A percentile compares a stretch with the other conserved stretches of the same genome.
Conservation (phyloP, 2,888 invertebrate species). For the Eupithecia abbreviata region DNA sequence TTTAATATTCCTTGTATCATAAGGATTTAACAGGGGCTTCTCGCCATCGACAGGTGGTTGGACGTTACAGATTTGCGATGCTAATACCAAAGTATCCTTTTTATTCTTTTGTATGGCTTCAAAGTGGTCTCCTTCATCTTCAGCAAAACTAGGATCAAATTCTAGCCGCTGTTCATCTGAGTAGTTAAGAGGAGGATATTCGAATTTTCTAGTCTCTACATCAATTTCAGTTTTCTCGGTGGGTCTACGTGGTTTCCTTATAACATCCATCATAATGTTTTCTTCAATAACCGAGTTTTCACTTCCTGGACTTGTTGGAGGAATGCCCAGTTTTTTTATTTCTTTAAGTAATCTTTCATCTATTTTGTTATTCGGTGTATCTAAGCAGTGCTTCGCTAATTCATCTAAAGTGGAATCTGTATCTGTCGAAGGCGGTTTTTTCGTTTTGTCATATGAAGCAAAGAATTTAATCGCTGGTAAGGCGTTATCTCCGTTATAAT, state of each 20-base stretch:
- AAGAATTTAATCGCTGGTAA: slow-evolving; percentile 24
- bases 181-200: slow-evolving; percentile 23
- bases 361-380: slow-evolving; percentile 48
- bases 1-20: neutral
- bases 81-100: neutral
- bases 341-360: slow-evolving; percentile 55
- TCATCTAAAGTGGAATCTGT: slow-evolving; percentile 45
- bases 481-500: neutral
- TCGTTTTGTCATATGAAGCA: slow-evolving; percentile 21
- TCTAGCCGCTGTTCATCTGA: slow-evolving; percentile 13
- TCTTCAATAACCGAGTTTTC: slow-evolving; percentile 33
- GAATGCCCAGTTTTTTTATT: slow-evolving; percentile 51
- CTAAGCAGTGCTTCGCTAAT: slow-evolving; percentile 52
- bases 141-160: neutral
- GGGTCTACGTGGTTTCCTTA: slow-evolving; percentile 43
- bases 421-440: slow-evolving; percentile 24
- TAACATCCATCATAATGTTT: slow-evolving; percentile 41
- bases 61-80: neutral
- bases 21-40: neutral
- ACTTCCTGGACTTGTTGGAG: slow-evolving; percentile 30
- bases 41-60: neutral
- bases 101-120: neutral
- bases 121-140: neutral
- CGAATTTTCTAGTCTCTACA: slow-evolving; percentile 34
- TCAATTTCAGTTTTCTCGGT: slow-evolving; percentile 44